Base-by-base conservation (phyloP, 2,113 vertebrate genomes). In the Eretmochelys imbricata region DNA sequence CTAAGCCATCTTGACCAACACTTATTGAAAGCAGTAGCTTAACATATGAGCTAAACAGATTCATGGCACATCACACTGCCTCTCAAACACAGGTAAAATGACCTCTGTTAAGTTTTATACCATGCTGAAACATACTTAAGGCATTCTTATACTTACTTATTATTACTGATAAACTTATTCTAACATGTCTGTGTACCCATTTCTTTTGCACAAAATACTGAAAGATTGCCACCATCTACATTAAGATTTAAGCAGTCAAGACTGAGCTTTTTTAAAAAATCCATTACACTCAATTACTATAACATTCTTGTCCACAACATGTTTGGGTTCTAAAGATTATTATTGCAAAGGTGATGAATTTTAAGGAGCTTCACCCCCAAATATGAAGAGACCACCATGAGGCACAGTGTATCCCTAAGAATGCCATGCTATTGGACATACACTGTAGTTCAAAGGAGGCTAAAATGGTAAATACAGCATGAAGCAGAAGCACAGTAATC, bases 51-150 rank as follows among this genome's bases (percentile, higher is more conserved):
- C 8, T 57, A 92, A 91, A 54, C 90, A 38, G 85, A 0, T 89
- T 94, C 97, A 97, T 98, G 97, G 96, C 97, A 98, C 94, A 84
- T 90, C 87, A 85, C 2, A 92, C 78, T 89, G 87, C 89, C 83
- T 96, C 82, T 90, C 75, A 35, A 86, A 93, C 96, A 93, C 25
- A 65, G 82, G 79, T 88, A 95, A 89, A 91, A 94, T 84, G 84
- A 93, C 82, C 85, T 85, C 62, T 54, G 29, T 55, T 93, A 51
- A 94, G 89, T 27, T 96, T 88, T 88, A 91, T 25, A 90, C 5
- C 19, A 90, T 86, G 93, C 89, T 84, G 88, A 93, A 90, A 93
- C 91, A 55, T 55, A 80, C 85, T 95, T 96, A 97, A 97, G 96
- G 95, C 95, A 95, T 97, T 92, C 93, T 93, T 72, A 84, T 54